Base-by-base conservation (phyloP, 2,888 invertebrate species). In the Pomacea canaliculata region DNA sequence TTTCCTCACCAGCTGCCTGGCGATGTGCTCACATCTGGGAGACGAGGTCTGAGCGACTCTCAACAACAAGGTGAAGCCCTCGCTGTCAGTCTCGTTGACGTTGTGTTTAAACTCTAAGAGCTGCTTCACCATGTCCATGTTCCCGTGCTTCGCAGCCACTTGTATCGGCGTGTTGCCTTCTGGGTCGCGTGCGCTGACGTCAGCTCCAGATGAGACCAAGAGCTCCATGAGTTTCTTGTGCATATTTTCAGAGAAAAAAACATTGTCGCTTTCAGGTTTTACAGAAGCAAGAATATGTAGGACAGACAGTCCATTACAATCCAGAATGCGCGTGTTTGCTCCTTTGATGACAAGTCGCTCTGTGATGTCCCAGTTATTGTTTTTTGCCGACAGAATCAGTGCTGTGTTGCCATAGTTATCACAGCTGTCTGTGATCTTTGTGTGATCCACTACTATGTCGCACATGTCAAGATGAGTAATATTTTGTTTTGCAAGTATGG, bases 151-250 rank as follows among this genome's bases (percentile, higher is more conserved):
- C 1, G 63, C 63, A 23, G 63, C 63, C 10, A 63, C 0, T 63
- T 63, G 63, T 63, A 63, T 63, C 10, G 63, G 63, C 63, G 63
- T 63, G 63, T 63, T 63, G 63, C 63, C 63, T 63, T 63, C 23
- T 27, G 63, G 63, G 27, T 63, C 63, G 2, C 27, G n/a, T 27
- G n/a, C 63, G 10, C 7, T n/a, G n/a, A 63, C 27, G 63, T 63
- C 12, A 23, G 63, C 63, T 18, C 63, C 19, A 16, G 16, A 19
- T 19, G n/a, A n/a, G 63, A 63, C 9, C 27, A 27, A 7, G 27
- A 5, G n/a, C 10, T 63, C 19, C 27, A 63, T 5, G 19, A 63
- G 16, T 4, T 60, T 60, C 16, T 37, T 3, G 37, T 37, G 37
- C 37, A 60, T 18, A 7, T n/a, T n/a, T n/a, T 18, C 60, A n/a